A percentile compares a stretch with the other conserved stretches of the same genome.
phyloP scores from a whole-genome alignment of 2,113 vertebrate genomes.

The Stegostoma tigrinum region DNA sequence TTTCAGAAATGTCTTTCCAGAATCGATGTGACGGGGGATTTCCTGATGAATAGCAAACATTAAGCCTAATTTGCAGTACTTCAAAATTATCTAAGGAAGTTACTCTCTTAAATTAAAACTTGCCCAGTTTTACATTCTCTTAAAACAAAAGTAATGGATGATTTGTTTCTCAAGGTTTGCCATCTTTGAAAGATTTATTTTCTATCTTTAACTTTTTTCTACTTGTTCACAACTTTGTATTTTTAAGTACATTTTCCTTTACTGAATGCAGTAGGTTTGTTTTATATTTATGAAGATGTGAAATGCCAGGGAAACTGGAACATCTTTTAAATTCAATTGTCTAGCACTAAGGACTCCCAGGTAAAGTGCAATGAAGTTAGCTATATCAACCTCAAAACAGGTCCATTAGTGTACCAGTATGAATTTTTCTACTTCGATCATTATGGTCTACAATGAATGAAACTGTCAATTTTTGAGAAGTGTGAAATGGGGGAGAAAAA shows the following conservation, averaged over 20 bases:
- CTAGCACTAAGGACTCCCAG: background rate
- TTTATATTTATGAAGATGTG: background rate
- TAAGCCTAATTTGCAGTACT: background rate
- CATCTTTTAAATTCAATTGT: background rate
- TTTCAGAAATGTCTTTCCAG: conserved; percentile 63
- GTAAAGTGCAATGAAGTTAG: no score
- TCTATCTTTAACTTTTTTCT: background rate
- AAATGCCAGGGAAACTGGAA: background rate
- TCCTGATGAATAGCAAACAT: conserved; percentile 51
- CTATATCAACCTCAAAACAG: background rate
- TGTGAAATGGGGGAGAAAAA: background rate
- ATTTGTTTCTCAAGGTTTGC: background rate
- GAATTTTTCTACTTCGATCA: background rate
- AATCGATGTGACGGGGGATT: conserved; percentile 61
- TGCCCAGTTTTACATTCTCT: background rate
- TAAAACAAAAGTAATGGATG: background rate
- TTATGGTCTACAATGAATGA: background rate
- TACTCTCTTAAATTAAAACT: background rate
- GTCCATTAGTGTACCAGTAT: background rate
- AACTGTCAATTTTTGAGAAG: background rate
- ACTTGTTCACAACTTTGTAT: background rate
- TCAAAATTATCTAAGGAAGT: background rate
- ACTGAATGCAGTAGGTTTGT: background rate
- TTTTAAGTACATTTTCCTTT: background rate
- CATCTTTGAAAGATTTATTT: background rate